Evolutionary conservation across 2,113 vertebrate genomes (phyloP), one percentile per base, ranked within the genome.

Genomic region (Silurus meridionalis): DNA sequence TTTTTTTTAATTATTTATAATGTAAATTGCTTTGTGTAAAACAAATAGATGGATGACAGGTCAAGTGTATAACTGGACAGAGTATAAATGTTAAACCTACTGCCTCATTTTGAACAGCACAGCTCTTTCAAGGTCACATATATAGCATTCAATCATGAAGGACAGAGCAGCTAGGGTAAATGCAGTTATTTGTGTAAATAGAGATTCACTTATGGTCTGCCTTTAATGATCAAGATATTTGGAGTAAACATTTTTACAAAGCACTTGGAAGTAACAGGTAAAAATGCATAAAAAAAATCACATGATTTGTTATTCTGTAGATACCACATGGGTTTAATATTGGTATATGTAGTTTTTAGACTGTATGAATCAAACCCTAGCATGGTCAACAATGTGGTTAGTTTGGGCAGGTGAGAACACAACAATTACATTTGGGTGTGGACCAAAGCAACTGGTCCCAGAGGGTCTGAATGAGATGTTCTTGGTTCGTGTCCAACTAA

Each of bases 1-100:
- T 58, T 80, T 86, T 80, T 86, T 48, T 71, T 25, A 74, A 90
- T 88, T 91, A 90, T 90, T 80, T 83, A 87, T 84, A 84, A 74
- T 25, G 21, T n/a, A 77, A 23, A 77, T 92, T 90, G 88, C 86
- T 90, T 90, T 89, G 90, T 86, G 89, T 90, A 89, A 85, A 83
- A 53, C 17, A 82, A 82, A 84, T 57, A 57, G 75, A 23, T 17
- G 6, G 53, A 15, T 55, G 52, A 57, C n/a, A 89, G 77, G 83
- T 88, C 72, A 88, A 71, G 87, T 80, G 88, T 21, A 90, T 92
- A 92, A 92, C 90, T 89, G 91, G 90, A 91, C 90, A 87, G 81
- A 63, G 89, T 87, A 91, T 90, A 91, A 91, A 89, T 2, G 83
- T 9, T 60, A 83, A 79, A 86, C 87, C 15, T 87, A 85, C 61